Percentiles rank a stretch among this genome's conserved stretches.
Conservation (phyloP, 2,113 vertebrate genomes). For the Microcebus ravelobensis region DNA sequence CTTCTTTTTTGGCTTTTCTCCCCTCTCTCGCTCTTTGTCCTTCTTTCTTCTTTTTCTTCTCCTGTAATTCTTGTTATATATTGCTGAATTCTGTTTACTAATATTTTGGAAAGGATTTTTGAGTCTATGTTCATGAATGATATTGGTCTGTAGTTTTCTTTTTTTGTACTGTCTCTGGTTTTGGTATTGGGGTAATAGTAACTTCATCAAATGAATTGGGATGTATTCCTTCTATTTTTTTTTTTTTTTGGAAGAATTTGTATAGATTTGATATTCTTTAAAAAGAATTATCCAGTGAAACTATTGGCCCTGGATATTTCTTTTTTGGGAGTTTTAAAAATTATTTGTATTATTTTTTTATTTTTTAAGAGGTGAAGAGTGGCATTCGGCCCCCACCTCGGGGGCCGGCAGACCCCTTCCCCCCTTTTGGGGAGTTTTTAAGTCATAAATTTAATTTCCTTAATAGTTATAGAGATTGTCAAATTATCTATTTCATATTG, state of each 20-base stretch:
- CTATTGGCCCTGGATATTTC: neutral
- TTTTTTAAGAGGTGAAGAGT: too few species aligned
- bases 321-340: neutral
- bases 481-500: neutral
- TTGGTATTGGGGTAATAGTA: neutral
- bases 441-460: neutral
- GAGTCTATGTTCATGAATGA: neutral
- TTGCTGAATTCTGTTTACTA: neutral
- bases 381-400: too few species aligned
- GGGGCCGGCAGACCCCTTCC: too few species aligned
- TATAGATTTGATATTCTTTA: neutral
- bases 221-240: neutral
- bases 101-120: neutral
- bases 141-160: neutral
- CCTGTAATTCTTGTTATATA: neutral
- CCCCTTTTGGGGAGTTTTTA: neutral
- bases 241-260: neutral
- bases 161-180: neutral
- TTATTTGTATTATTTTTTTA: too few species aligned
- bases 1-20: constrained; percentile 95
- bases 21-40: too few species aligned
- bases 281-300: neutral
- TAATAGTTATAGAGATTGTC: neutral
- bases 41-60: too few species aligned
- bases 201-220: neutral